These are phyloP conservation scores for Thalassarche chlororhynchos DNA, from an alignment of 2,113 vertebrate species.

Conservation along the genomic window DNA sequence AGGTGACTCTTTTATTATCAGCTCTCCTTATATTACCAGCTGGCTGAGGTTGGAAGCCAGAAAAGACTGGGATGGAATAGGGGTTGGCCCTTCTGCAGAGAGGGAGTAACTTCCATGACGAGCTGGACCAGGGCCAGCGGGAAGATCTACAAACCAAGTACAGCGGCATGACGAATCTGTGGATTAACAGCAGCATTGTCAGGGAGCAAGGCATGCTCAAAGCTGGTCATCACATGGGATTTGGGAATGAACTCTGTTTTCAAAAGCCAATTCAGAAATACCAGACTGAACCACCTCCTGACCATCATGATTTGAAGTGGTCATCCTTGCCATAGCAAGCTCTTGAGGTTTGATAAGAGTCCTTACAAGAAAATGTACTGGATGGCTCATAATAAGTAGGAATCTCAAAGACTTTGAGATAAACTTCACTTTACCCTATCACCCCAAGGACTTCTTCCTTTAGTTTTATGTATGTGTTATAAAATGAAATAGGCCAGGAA, in stretches of 20 bases:
- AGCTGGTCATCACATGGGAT: neutral
- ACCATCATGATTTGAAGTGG: neutral
- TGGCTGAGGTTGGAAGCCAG: neutral
- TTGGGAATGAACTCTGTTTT: neutral
- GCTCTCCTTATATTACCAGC: neutral
- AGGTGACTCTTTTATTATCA: neutral
- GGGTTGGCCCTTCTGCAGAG: neutral
- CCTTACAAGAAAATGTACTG: neutral
- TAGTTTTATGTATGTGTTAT: neutral
- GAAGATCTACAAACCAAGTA: neutral
- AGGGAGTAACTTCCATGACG: neutral
- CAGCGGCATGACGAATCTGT: neutral
- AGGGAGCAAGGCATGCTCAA: neutral
- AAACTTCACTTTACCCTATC: neutral
- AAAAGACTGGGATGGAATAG: neutral
- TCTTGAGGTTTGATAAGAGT: neutral
- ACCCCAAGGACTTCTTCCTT: neutral
- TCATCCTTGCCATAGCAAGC: neutral
- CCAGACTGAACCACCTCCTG: neutral
- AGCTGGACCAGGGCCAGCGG: neutral
- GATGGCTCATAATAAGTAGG: neutral
- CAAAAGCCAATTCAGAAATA: neutral
- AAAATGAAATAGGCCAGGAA: neutral
- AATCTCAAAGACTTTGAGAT: neutral
- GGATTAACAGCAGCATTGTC: neutral